Conservation (phyloP, 2,113 vertebrate genomes). For the Antechinus flavipes region DNA sequence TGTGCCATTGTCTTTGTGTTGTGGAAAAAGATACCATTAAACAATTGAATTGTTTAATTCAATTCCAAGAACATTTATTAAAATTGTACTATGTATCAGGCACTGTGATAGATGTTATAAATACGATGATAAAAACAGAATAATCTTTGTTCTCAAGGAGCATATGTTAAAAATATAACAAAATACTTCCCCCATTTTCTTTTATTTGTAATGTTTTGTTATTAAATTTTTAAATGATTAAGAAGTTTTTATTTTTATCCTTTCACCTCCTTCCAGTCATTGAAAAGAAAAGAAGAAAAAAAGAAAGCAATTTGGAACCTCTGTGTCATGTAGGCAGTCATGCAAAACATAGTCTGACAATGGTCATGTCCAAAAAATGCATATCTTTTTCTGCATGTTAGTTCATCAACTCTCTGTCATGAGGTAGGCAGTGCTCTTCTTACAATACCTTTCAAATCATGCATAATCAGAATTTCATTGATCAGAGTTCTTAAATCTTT, state of each 20-base stretch:
- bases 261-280: not conserved
- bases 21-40: not conserved
- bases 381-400: not conserved
- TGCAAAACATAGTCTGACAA: not conserved
- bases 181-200: not conserved
- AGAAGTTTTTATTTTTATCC: not conserved
- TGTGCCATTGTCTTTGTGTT: not conserved
- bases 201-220: not conserved
- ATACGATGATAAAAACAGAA: not conserved
- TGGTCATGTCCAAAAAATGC: not conserved
- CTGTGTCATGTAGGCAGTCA: not conserved
- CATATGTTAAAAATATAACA: not conserved
- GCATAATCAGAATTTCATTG: not conserved
- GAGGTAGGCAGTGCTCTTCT: not conserved
- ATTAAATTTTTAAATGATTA: not conserved
- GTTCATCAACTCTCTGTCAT: not conserved
- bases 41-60: not conserved
- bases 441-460: not conserved
- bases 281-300: not conserved
- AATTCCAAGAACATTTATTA: not conserved
- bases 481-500: not conserved
- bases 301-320: not conserved
- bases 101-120: not conserved
- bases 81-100: too few species aligned
- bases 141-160: not conserved